phyloP scores from a whole-genome alignment of 2,888 invertebrate genomes.

The Rhamphomyia laevipes region DNA sequence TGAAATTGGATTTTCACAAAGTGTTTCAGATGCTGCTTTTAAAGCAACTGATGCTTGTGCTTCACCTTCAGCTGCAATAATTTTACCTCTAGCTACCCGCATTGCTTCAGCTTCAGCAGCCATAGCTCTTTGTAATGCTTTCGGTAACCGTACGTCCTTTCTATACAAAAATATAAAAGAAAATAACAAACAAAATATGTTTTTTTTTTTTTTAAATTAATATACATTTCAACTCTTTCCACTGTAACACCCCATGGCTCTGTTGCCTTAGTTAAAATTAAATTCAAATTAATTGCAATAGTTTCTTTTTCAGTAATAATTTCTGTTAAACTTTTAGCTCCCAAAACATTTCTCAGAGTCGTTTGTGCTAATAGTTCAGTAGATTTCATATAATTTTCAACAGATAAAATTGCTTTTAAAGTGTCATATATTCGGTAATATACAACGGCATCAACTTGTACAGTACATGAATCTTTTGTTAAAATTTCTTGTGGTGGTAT shows the following conservation, averaged over 20 bases:
- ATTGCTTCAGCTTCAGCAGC: constrained; percentile 59
- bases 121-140: constrained; percentile 54
- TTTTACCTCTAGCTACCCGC: constrained; percentile 56
- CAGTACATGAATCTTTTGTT: constrained; percentile 84
- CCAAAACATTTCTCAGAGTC: constrained; percentile 75
- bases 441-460: constrained; percentile 80
- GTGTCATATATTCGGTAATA: constrained; percentile 67
- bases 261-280: constrained; percentile 68
- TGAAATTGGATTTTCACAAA: constrained; percentile 44
- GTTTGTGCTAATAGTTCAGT: constrained; percentile 69
- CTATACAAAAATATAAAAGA: constrained; percentile 28
- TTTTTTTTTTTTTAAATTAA: background rate
- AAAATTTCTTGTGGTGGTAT: constrained; percentile 55
- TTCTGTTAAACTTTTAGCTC: constrained; percentile 79
- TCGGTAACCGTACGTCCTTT: constrained; percentile 42
- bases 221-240: constrained; percentile 85
- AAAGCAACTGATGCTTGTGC: constrained; percentile 48
- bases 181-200: too few species aligned
- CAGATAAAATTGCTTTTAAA: constrained; percentile 55
- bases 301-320: constrained; percentile 82
- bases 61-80: constrained; percentile 57
- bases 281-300: constrained; percentile 77
- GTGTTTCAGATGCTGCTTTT: constrained; percentile 49
- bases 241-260: constrained; percentile 87
- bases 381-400: constrained; percentile 47